phyloP scores from a whole-genome alignment of 2,888 invertebrate genomes.

The Nebria salina region DNA sequence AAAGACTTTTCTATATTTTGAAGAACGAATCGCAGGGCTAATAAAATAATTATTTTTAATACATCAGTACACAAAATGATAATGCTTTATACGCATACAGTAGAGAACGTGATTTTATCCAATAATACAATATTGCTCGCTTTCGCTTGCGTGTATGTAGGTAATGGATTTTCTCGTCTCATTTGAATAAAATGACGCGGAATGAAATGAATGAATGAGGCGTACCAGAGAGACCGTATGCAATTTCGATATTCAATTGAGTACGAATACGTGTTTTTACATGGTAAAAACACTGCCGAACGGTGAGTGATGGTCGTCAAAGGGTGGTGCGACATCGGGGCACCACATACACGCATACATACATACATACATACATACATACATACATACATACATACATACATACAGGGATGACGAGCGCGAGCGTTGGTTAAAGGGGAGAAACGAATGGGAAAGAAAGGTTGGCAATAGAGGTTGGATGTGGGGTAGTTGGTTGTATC shows the following conservation, averaged over 20 bases:
- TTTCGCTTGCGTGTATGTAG: neutral
- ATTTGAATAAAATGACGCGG: conserved; percentile 19
- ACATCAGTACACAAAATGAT: neutral
- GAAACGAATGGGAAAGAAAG: neutral
- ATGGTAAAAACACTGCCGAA: conserved; percentile 28
- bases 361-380: neutral
- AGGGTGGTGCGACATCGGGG: conserved; percentile 29
- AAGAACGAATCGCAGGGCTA: neutral
- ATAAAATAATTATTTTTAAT: neutral
- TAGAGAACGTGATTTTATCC: neutral
- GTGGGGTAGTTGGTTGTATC: conserved; percentile 47
- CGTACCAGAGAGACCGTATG: conserved; percentile 13
- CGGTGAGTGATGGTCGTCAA: conserved; percentile 40
- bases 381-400: neutral
- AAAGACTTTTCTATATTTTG: neutral
- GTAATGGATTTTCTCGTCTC: neutral
- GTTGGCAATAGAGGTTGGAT: neutral
- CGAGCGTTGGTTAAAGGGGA: neutral
- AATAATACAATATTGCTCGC: neutral
- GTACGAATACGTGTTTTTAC: conserved; percentile 44
- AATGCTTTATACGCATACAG: neutral
- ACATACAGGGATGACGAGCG: neutral
- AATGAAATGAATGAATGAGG: conserved; percentile 18
- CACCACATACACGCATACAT: conserved; percentile 6
- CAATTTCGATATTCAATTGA: conserved; percentile 41